Evolutionary conservation across 2,888 invertebrate genomes (phyloP).

Genomic region (Drosophila cognata): DNA sequence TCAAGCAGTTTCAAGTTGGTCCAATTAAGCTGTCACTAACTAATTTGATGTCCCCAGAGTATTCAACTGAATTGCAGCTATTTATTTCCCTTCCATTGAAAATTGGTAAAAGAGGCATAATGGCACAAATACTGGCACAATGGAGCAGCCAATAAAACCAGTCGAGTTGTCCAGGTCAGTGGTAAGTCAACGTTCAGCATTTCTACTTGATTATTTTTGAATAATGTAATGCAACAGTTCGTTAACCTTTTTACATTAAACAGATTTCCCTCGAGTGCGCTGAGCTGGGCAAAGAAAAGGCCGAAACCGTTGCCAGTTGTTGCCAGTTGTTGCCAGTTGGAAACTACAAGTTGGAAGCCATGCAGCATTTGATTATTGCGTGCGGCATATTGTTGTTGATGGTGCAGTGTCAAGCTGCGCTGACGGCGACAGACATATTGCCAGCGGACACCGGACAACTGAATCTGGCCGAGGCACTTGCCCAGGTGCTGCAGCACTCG

Average conservation of each 20-base stretch:
- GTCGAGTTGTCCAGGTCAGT: not conserved
- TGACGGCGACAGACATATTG: not conserved
- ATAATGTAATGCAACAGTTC: not conserved
- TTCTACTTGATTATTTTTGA: not conserved
- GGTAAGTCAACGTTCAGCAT: not conserved
- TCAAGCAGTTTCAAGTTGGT: not conserved
- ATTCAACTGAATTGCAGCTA: not conserved
- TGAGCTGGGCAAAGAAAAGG: not conserved
- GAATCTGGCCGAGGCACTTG: conserved; percentile 33
- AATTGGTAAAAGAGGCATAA: not conserved
- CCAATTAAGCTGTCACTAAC: not conserved
- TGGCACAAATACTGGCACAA: not conserved
- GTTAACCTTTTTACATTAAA: not conserved
- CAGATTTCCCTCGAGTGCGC: conserved; percentile 10
- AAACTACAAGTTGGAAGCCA: conserved; percentile 6
- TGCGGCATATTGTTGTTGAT: not conserved
- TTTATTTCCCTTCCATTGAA: not conserved
- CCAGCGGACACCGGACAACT: not conserved
- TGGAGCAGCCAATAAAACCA: not conserved
- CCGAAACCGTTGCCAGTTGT: not conserved
- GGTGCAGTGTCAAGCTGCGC: conserved; percentile 12
- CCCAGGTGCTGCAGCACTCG: conserved; percentile 53
- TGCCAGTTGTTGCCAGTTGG: conserved; percentile 28
- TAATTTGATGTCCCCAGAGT: not conserved
- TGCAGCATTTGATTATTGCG: conserved; percentile 25